Conservation (phyloP, 1,140 invertebrate species). For the Oncopodura yosiiana region DNA sequence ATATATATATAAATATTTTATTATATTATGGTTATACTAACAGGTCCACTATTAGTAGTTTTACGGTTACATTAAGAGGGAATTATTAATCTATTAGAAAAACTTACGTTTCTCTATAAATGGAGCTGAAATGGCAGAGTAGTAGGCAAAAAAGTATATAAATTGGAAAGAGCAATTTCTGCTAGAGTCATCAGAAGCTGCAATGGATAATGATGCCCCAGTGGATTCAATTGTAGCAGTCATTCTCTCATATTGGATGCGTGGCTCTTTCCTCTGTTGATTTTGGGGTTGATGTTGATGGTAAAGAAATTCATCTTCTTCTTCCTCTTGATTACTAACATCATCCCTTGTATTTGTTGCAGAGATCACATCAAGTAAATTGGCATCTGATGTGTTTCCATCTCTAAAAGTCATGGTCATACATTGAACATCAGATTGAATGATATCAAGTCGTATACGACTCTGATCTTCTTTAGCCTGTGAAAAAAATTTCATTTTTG, state of each 20-base stretch:
- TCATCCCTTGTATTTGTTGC: neutral
- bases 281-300: neutral
- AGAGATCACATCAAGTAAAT: conserved; percentile 19
- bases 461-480: conserved; percentile 20
- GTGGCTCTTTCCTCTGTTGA: neutral
- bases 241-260: neutral
- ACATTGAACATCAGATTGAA: conserved; percentile 27
- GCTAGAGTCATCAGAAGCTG: conserved; percentile 8
- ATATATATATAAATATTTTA: neutral
- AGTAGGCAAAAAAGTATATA: conserved; percentile 28
- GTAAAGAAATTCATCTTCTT: neutral
- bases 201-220: conserved; percentile 25
- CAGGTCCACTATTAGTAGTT: no score
- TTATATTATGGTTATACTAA: neutral
- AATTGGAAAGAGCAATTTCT: conserved; percentile 19
- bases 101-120: neutral
- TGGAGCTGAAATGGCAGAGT: no score
- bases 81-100: neutral
- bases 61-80: neutral
- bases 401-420: conserved; percentile 25
- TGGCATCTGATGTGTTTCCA: conserved; percentile 32
- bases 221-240: conserved; percentile 23
- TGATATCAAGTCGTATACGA: conserved; percentile 19
- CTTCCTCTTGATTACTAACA: neutral
- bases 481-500: neutral